These are phyloP conservation scores for Glaucomys volans DNA, from an alignment of 2,113 vertebrate species.

Conservation along the genomic window DNA sequence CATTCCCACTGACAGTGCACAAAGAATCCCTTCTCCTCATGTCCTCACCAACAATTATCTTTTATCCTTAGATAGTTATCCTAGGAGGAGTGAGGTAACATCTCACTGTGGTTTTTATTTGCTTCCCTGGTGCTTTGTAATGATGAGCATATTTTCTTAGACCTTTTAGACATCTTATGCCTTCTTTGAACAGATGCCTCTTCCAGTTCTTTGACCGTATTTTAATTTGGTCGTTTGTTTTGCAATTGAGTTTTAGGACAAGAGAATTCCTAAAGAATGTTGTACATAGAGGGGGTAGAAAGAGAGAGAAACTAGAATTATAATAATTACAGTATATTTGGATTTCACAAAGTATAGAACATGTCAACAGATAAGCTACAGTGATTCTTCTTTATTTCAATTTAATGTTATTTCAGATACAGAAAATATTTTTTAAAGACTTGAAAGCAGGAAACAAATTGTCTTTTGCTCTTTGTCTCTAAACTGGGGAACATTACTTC, in stretches of 20 bases:
- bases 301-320: neutral
- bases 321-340: neutral
- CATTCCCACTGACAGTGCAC: no score
- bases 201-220: neutral
- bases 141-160: neutral
- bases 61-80: neutral
- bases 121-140: neutral
- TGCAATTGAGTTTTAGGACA: neutral
- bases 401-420: neutral
- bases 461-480: neutral
- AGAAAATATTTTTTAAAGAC: neutral
- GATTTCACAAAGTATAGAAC: neutral
- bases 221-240: neutral
- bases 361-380: neutral
- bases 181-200: neutral
- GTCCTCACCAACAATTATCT: neutral
- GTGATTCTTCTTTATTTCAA: neutral
- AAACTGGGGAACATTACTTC: neutral
- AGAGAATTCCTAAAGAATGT: neutral
- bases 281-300: no score
- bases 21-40: neutral
- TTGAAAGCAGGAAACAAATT: neutral
- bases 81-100: no score
- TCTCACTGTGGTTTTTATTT: neutral
- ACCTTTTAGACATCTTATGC: no score